Base-by-base conservation (phyloP, 2,797 vertebrate genomes). In the Dermochelys coriacea region DNA sequence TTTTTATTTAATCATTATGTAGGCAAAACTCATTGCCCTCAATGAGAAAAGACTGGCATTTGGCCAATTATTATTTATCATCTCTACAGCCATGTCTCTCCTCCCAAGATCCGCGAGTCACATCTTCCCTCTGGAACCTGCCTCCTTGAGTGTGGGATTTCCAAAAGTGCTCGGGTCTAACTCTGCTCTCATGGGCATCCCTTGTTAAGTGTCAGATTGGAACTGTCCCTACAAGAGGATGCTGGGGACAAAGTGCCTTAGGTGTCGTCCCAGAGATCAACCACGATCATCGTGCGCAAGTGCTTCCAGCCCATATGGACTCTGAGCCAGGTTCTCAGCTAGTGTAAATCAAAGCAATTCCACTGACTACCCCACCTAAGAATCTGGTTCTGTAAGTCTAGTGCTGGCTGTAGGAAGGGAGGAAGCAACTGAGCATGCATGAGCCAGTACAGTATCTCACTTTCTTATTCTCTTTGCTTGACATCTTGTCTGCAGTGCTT, bases 281-380 rank as follows among this genome's bases (percentile, higher is more conserved):
- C 21, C 64, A 41, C 8, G 21, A 41, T 71, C 64, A 71, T 41
- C 37, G 19, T 91, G 57, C n/a, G 21, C 31, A 49, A 80, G 77
- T 0, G 1, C 34, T 93, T 91, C 71, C 85, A 94, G 88, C 84
- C 79, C 31, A 79, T 86, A 51, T 59, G 34, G 88, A 90, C 90
- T 90, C 80, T 85, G 74, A 93, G 15, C 19, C 68, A 49, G 77
- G 19, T 80, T 54, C 57, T 27, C 52, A 71, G 92, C 68, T 93
- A 88, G 88, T 75, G 23, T 86, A 86, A 89, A 74, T 85, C 78
- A 88, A 85, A 85, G 86, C 91, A 97, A 93, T 25, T 77, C 54
- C 93, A 93, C 78, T 94, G 86, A 93, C 93, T 95, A 88, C 71
- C 93, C 95, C 84, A 95, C 95, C 92, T 94, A 88, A 90, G 54